Conservation (phyloP, 2,888 invertebrate genomes). For the Dysmachus trigonus region DNA sequence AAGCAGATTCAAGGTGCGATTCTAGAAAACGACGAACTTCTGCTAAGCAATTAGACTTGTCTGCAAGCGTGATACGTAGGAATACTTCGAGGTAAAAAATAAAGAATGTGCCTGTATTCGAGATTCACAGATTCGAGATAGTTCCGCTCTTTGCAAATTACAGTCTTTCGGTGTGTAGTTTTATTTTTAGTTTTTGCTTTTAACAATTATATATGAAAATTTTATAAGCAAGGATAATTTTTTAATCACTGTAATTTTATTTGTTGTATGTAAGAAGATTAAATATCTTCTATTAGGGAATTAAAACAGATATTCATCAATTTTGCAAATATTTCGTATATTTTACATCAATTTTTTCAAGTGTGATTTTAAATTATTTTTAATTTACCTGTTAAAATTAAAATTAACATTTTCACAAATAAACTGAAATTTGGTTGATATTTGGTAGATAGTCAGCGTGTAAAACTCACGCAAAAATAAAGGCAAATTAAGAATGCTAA, state of each 20-base stretch:
- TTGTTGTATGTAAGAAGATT: too few relatives aligned
- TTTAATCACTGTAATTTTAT: background rate
- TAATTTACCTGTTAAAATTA: too few relatives aligned
- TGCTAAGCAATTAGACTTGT: background rate
- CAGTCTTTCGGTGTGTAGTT: background rate
- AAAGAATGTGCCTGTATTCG: background rate
- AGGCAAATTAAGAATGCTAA: too few relatives aligned
- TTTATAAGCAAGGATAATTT: background rate
- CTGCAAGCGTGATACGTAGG: background rate
- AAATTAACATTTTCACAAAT: too few relatives aligned
- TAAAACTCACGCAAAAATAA: too few relatives aligned
- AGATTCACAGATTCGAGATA: background rate
- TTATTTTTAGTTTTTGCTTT: background rate
- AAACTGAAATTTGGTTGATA: too few relatives aligned
- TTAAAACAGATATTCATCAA: too few relatives aligned
- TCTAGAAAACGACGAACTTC: background rate
- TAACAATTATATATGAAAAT: background rate
- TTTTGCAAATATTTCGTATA: too few relatives aligned
- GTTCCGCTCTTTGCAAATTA: background rate
- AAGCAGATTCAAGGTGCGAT: background rate
- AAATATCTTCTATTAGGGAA: too few relatives aligned
- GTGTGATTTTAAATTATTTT: too few relatives aligned
- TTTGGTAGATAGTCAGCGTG: too few relatives aligned
- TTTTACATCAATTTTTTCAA: too few relatives aligned
- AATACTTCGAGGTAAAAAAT: background rate